Evolutionary conservation across 1,140 invertebrate species (phyloP), one percentile per base, ranked within the genome.

Genomic region (Rhynchophorus ferrugineus): DNA sequence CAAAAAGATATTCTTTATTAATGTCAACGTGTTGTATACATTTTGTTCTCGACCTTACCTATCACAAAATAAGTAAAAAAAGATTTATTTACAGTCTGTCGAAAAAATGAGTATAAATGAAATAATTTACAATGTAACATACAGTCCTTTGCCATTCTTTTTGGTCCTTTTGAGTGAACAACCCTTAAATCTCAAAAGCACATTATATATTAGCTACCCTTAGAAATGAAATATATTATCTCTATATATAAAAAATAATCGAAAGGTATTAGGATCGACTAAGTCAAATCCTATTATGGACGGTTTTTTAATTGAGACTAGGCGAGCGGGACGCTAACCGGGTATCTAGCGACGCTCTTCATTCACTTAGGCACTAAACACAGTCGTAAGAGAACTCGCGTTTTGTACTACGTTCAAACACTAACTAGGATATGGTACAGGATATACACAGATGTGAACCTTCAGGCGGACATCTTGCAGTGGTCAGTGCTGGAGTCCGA

Each of bases 381-480:
- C 21, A 45, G 19, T 16, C 16, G n/a, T 14, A 50, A 43, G 20
- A n/a, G 11, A 29, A 41, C 39, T 22, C 21, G 48, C 17, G n/a
- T 35, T 29, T 29, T 29, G 24, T 29, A 29, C 24, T 29, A 29
- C 24, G 24, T 29, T 29, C 5, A 6, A 29, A 6, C 24, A 11
- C 24, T 29, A 29, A 6, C 24, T 6, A 41, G 18, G 35, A 45
- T 35, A 20, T 39, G 29, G 34, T 44, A 44, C 22, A 34, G 16
- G 33, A 43, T 18, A 8, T 42, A 29, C 13, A 44, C 2, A 37
- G 17, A 49, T 52, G 42, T 36, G 17, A 36, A 45, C 16, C 69
- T 59, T 44, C 68, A 63, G 49, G 63, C 60, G 52, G 54, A 58
- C 14, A 73, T 63, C 49, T 70, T 67, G 66, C 3, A 65, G 13